A percentile compares a stretch with the other conserved stretches of the same genome.
Conservation (phyloP, 2,797 vertebrate genomes). For the Lates japonicus region DNA sequence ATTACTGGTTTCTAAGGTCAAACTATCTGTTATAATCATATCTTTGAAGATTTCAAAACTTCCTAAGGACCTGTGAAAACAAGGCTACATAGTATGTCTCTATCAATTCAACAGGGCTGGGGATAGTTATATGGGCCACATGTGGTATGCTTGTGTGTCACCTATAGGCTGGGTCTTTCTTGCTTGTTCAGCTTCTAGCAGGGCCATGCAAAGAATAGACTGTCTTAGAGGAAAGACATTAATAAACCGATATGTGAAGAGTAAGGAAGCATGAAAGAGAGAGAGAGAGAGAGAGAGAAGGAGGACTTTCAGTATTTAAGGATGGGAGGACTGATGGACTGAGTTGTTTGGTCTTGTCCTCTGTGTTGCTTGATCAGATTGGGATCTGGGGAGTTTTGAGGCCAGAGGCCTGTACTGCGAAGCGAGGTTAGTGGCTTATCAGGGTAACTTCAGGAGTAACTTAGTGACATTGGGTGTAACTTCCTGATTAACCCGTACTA, state of each 20-base stretch:
- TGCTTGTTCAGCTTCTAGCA: constrained; percentile 36
- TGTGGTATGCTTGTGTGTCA: constrained; percentile 12
- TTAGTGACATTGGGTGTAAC: no score
- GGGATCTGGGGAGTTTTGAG: no score
- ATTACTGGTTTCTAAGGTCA: neutral
- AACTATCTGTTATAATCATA: neutral
- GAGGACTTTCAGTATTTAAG: no score
- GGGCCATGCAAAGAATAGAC: constrained; percentile 22
- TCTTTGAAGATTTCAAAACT: neutral
- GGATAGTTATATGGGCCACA: neutral
- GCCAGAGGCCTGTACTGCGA: no score
- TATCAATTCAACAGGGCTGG: constrained; percentile 1
- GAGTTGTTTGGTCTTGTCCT: no score
- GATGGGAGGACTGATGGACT: no score
- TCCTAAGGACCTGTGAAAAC: neutral
- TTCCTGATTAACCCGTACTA: no score
- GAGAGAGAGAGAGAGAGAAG: neutral
- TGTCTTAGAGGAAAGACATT: constrained; percentile 34
- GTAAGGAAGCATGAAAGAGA: neutral
- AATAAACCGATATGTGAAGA: constrained; percentile 34
- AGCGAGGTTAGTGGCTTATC: no score
- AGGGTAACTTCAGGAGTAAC: no score
- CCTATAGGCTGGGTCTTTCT: constrained; percentile 7
- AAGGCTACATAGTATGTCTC: neutral
- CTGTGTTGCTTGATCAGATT: no score